phyloP scores from a whole-genome alignment of 2,888 invertebrate species.

The Neria commutata region DNA sequence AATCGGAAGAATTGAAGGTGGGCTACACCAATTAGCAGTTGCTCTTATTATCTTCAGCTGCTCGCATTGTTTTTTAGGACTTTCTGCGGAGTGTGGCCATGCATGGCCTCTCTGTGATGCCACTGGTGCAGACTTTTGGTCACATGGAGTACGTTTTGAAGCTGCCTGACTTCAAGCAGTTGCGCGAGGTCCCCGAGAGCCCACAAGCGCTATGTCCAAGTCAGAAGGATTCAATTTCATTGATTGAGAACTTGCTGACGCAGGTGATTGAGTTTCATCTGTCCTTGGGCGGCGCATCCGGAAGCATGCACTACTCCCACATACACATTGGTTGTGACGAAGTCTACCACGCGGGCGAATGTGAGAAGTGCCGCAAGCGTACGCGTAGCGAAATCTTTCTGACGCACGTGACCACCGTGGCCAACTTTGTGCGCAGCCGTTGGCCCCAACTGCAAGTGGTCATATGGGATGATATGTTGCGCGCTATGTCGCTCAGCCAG shows the following conservation, averaged over 20 bases:
- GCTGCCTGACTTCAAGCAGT: slow-evolving; percentile 66
- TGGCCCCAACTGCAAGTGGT: slow-evolving; percentile 69
- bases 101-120: slow-evolving; percentile 72
- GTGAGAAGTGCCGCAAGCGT: slow-evolving; percentile 66
- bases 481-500: slow-evolving; percentile 68
- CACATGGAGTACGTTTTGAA: slow-evolving; percentile 78
- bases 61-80: slow-evolving; percentile 41
- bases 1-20: slow-evolving; percentile 55
- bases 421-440: slow-evolving; percentile 66
- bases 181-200: slow-evolving; percentile 71
- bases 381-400: slow-evolving; percentile 66
- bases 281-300: slow-evolving; percentile 33
- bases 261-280: slow-evolving; percentile 66
- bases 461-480: slow-evolving; percentile 83
- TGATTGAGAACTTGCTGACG: slow-evolving; percentile 72
- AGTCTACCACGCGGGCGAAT: slow-evolving; percentile 74
- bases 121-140: slow-evolving; percentile 78
- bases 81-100: slow-evolving; percentile 67
- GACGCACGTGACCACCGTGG: slow-evolving; percentile 68
- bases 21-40: too few relatives aligned
- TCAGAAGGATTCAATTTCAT: slow-evolving; percentile 66
- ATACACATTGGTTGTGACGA: slow-evolving; percentile 80
- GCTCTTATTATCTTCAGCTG: neutral
- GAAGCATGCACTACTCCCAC: slow-evolving; percentile 58
- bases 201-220: slow-evolving; percentile 77